Evolutionary conservation across 2,888 invertebrate genomes (phyloP).

Genomic region (Gastracanthus pulcherrimus): DNA sequence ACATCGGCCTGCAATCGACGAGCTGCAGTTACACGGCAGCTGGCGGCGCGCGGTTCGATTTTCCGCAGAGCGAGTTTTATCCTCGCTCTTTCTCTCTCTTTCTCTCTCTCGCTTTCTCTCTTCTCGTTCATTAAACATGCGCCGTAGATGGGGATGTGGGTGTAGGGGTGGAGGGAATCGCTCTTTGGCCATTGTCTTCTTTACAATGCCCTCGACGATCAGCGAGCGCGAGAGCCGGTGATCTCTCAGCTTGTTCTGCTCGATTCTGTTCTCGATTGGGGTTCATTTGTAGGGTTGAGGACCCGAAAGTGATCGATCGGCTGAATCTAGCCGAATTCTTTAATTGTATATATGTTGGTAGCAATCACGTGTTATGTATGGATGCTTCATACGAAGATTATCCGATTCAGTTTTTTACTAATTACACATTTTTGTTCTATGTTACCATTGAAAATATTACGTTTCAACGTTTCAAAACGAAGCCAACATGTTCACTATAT

Average conservation of each 20-base stretch:
- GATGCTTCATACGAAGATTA: no score
- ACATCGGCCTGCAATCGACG: neutral
- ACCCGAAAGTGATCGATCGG: neutral
- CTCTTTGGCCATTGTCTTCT: conserved; percentile 35
- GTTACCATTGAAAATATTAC: no score
- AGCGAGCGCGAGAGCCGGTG: neutral
- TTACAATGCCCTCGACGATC: conserved; percentile 43
- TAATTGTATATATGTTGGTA: no score
- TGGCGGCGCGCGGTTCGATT: neutral
- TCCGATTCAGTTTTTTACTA: no score
- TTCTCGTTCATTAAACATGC: conserved; percentile 19
- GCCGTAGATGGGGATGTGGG: neutral
- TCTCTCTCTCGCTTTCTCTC: no score
- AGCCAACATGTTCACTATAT: no score
- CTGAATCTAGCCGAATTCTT: no score
- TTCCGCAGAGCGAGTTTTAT: conserved; percentile 9
- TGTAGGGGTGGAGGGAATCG: neutral
- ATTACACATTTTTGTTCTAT: no score
- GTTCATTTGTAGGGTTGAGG: neutral
- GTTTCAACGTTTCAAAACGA: no score
- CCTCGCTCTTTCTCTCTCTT: no score
- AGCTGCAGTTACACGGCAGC: neutral
- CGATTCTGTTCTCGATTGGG: neutral
- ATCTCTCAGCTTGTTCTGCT: neutral
- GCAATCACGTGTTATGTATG: no score